These are phyloP conservation scores for Scaptomyza cyrtandrae DNA, from an alignment of 2,888 invertebrate genomes.

Conservation along the genomic window DNA sequence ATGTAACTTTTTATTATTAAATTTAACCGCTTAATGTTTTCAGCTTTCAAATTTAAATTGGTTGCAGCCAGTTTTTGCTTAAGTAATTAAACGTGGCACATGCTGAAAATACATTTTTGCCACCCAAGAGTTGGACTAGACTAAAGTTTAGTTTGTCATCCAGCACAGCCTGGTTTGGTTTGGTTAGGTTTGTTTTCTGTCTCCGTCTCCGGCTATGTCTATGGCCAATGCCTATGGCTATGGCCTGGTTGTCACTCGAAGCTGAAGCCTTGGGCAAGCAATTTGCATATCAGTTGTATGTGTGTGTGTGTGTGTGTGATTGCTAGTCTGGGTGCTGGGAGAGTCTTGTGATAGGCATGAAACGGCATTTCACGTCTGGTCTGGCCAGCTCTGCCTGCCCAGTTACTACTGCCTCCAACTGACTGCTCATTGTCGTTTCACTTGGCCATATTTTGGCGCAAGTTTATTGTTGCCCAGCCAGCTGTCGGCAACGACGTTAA, in stretches of 20 bases:
- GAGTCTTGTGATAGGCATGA: constrained; percentile 65
- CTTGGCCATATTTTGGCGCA: constrained; percentile 68
- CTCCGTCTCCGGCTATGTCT: neutral
- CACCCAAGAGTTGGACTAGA: constrained; percentile 50
- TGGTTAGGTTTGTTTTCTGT: neutral
- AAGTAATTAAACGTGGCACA: constrained; percentile 61
- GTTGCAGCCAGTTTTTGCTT: constrained; percentile 21
- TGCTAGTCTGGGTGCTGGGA: constrained; percentile 29
- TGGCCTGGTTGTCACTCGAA: constrained; percentile 61
- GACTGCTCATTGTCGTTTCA: constrained; percentile 73
- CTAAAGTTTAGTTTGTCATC: constrained; percentile 24
- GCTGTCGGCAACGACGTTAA: constrained; percentile 5
- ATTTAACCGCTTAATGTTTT: no score
- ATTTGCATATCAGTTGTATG: constrained; percentile 71
- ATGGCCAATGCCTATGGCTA: constrained; percentile 14
- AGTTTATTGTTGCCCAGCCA: constrained; percentile 64
- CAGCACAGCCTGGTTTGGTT: neutral
- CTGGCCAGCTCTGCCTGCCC: constrained; percentile 19
- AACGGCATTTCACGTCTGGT: constrained; percentile 63
- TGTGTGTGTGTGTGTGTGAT: constrained; percentile 9
- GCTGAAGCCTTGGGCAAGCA: constrained; percentile 59
- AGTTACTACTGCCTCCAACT: constrained; percentile 38
- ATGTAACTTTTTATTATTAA: no score
- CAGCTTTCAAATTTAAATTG: constrained; percentile 7
- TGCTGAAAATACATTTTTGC: constrained; percentile 43